Conservation (phyloP, 2,113 vertebrate species). For the Elephantulus edwardii region DNA sequence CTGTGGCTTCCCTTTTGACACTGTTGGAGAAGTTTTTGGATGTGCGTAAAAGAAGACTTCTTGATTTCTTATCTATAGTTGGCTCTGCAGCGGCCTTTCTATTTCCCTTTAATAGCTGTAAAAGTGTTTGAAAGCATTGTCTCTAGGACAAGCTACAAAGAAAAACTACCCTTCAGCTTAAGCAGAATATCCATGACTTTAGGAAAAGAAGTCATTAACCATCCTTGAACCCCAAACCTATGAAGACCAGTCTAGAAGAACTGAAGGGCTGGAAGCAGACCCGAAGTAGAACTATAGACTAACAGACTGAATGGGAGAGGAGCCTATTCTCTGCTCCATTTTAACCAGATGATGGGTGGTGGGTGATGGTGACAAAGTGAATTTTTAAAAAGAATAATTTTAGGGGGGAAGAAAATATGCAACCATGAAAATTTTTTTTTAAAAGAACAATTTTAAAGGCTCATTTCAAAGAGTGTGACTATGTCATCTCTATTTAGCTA, state of each 20-base stretch:
- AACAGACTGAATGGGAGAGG: neutral
- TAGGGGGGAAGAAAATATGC: no score
- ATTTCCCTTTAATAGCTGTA: neutral
- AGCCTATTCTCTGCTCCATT: neutral
- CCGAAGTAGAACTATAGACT: neutral
- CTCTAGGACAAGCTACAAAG: neutral
- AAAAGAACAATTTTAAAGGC: neutral
- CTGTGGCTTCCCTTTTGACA: no score
- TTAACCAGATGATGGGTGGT: neutral
- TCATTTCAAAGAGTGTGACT: neutral
- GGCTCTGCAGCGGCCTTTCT: neutral
- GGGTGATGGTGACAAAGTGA: neutral
- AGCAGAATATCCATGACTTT: neutral
- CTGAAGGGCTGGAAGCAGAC: neutral
- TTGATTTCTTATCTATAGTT: neutral
- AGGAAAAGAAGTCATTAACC: neutral
- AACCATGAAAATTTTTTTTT: no score
- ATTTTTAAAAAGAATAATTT: conserved; percentile 24
- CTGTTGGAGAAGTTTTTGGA: no score
- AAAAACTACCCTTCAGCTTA: neutral
- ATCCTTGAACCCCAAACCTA: neutral
- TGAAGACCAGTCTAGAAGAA: neutral
- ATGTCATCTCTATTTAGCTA: neutral
- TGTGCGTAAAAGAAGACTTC: neutral
- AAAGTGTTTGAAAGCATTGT: neutral